A percentile compares a stretch with the other conserved stretches of the same genome.
Evolutionary conservation across 2,797 vertebrate species (phyloP).

Genomic region (Acipenser ruthenus): DNA sequence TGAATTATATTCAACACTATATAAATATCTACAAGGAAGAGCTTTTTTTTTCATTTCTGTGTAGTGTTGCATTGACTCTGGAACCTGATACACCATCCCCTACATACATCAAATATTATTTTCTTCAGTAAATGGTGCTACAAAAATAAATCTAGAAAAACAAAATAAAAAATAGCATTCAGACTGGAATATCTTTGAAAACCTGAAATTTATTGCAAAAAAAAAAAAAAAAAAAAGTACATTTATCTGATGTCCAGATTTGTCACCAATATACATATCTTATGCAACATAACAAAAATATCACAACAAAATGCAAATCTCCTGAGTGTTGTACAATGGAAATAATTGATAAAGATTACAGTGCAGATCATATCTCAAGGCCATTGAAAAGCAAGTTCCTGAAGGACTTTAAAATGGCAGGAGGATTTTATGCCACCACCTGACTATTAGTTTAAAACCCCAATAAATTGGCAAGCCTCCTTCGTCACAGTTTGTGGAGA

Average conservation of each 20-base stretch:
- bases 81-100: constrained; percentile 18
- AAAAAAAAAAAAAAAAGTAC: constrained; percentile 22
- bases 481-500: too few relatives aligned
- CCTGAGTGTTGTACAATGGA: constrained; percentile 72
- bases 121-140: constrained; percentile 32
- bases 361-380: constrained; percentile 49
- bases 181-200: constrained; percentile 10
- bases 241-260: constrained; percentile 50
- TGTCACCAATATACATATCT: constrained; percentile 64
- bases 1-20: constrained; percentile 76
- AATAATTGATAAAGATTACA: constrained; percentile 54
- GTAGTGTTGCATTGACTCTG: constrained; percentile 68
- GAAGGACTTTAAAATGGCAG: too few relatives aligned
- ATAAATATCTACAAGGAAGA: constrained; percentile 83
- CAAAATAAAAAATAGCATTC: constrained; percentile 21
- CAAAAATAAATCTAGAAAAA: constrained; percentile 58
- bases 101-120: constrained; percentile 11
- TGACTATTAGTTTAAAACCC: too few relatives aligned
- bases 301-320: constrained; percentile 46
- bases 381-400: neutral
- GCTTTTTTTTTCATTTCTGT: constrained; percentile 66
- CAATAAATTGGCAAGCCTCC: too few relatives aligned
- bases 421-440: too few relatives aligned
- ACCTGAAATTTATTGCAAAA: constrained; percentile 12
- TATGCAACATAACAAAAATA: constrained; percentile 65